A percentile compares a stretch with the other conserved stretches of the same genome.
phyloP scores from a whole-genome alignment of 1,140 invertebrate genomes.

The Glossosoma conforme region DNA sequence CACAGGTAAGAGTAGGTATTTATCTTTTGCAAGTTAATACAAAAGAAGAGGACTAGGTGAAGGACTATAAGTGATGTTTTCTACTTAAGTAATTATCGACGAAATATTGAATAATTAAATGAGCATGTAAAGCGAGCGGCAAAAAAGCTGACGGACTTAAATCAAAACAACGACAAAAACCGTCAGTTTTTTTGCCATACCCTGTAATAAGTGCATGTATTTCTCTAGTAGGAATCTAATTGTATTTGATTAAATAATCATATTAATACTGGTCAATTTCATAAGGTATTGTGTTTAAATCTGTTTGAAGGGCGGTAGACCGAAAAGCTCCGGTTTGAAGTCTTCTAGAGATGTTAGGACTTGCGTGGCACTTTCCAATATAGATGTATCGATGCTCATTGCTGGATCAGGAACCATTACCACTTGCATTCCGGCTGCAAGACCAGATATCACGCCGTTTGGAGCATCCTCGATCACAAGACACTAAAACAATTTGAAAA shows the following conservation, averaged over 20 bases:
- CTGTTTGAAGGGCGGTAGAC: slow-evolving; percentile 68
- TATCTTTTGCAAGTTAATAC: too few species aligned
- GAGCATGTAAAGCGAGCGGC: too few species aligned
- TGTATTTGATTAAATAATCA: background rate
- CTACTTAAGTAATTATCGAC: too few species aligned
- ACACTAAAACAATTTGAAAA: slow-evolving; percentile 54
- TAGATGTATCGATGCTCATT: slow-evolving; percentile 56
- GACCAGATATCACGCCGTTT: slow-evolving; percentile 78
- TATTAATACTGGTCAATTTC: background rate
- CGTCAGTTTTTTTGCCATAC: too few species aligned
- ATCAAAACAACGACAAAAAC: too few species aligned
- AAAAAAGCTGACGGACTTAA: too few species aligned
- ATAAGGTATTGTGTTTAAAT: slow-evolving; percentile 15
- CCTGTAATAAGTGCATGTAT: too few species aligned
- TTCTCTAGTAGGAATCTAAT: too few species aligned
- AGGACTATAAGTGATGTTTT: too few species aligned
- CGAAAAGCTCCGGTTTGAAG: slow-evolving; percentile 82
- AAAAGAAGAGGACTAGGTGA: too few species aligned
- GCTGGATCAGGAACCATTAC: slow-evolving; percentile 78
- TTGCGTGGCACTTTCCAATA: slow-evolving; percentile 61
- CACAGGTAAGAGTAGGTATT: too few species aligned
- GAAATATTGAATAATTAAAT: too few species aligned
- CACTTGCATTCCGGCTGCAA: slow-evolving; percentile 79
- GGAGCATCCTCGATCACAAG: slow-evolving; percentile 91
- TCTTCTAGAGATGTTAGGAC: slow-evolving; percentile 72